Conservation (phyloP, 2,113 vertebrate genomes). For the Paramormyrops kingsleyae region DNA sequence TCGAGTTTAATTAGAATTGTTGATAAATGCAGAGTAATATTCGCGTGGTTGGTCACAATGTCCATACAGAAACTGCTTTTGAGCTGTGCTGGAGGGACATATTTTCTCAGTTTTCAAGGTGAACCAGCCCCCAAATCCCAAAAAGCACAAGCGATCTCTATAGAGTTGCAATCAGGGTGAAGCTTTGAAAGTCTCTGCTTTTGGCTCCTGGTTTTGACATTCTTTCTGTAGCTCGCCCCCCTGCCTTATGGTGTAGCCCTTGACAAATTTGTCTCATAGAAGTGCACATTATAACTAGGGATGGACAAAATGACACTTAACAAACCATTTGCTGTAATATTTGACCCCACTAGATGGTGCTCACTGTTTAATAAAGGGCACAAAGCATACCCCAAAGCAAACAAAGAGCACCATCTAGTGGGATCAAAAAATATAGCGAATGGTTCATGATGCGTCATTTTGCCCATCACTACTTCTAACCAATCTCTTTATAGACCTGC, state of each 20-base stretch:
- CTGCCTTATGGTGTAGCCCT: background rate
- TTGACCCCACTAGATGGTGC: background rate
- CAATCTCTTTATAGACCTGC: conserved; percentile 62
- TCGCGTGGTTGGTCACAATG: background rate
- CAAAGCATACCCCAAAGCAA: background rate
- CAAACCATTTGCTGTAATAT: background rate
- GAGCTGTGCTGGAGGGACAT: background rate
- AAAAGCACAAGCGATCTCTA: background rate
- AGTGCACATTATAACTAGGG: background rate
- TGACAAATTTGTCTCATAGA: background rate
- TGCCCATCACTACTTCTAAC: background rate
- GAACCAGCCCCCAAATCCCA: background rate
- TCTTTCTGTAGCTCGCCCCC: background rate
- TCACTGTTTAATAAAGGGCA: background rate
- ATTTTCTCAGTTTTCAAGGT: background rate
- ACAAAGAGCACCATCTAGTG: background rate
- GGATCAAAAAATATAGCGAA: background rate
- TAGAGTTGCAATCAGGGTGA: background rate
- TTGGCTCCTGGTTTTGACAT: background rate
- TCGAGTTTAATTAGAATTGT: background rate
- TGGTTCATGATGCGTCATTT: background rate
- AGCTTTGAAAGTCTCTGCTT: background rate
- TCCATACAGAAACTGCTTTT: background rate
- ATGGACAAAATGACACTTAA: background rate
- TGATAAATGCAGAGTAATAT: background rate